phyloP scores from a whole-genome alignment of 2,797 vertebrate genomes.

The Alcedo atthis region DNA sequence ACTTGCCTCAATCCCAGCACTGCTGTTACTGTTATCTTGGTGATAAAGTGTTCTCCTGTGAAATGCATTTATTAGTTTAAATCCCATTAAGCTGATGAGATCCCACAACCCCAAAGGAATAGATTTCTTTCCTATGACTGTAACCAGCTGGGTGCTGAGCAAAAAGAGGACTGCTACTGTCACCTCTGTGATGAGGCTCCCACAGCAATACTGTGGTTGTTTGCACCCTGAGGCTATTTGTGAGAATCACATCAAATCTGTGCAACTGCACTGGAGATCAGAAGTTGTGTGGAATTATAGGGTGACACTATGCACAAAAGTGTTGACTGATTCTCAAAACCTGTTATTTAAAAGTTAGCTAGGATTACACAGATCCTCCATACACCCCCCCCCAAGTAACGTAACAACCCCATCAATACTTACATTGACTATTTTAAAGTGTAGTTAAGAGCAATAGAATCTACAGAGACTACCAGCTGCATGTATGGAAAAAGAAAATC shows the following conservation, averaged over 20 bases:
- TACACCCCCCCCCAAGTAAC: background rate
- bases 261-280: background rate
- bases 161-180: background rate
- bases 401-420: background rate
- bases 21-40: background rate
- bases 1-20: background rate
- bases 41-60: background rate
- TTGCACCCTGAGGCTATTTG: background rate
- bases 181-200: background rate
- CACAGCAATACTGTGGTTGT: background rate
- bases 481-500: background rate
- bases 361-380: background rate
- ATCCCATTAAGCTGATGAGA: background rate
- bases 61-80: conserved; percentile 4
- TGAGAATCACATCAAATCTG: background rate
- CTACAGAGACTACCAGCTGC: background rate
- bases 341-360: background rate
- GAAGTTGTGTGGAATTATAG: background rate
- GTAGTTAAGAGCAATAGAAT: background rate
- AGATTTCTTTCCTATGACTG: background rate
- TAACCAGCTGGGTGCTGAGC: background rate
- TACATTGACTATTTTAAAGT: too few relatives aligned
- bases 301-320: background rate
- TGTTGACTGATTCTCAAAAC: background rate
- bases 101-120: background rate